Evolutionary conservation across 1,140 invertebrate species (phyloP), one percentile per base, ranked within the genome.

Genomic region (Patella vulgata): DNA sequence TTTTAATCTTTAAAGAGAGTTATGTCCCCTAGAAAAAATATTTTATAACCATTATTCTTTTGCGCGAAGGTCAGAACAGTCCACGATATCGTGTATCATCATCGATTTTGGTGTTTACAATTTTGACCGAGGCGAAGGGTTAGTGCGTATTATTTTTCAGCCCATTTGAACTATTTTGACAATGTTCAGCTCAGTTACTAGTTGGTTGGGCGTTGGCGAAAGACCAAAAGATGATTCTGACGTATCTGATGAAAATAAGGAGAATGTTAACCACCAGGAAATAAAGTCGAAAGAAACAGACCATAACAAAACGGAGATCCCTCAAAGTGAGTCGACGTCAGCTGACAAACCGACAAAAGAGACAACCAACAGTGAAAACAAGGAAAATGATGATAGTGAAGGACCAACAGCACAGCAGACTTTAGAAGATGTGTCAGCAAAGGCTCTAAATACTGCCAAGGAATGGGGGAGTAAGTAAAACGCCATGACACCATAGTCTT

Each of bases 391-490:
- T 17, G 55, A 64, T 28, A 60, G 43, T 3, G 65, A 66, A 11
- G 56, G 62, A 36, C 40, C 40, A 21, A 56, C 58, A 30, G 67
- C 73, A 2, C 66, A 74, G 23, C 71, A 78, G 33, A 79, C 80
- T 30, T 66, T 86, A 1, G 84, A 85, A 65, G 83, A 85, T 59
- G 93, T 94, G 77, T 94, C 93, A 68, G 93, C 91, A 71, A 96
- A 96, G 87, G 94, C 94, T 52, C 87, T 95, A 66, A 93, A 93
- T 68, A 92, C 93, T 30, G 94, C 93, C 88, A 81, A 96, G 92
- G 84, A 83, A 68, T 80, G 96, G 81, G 95, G 95, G 71, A 96
- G 90, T 86, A 71, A 74, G 82, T 82, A 19, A 4, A 47, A 19
- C n/a, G n/a, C n/a, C n/a, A n/a, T n/a, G n/a, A n/a, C n/a, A n/a